phyloP scores from a whole-genome alignment of 2,797 vertebrate species.

The Chaunax sp. region DNA sequence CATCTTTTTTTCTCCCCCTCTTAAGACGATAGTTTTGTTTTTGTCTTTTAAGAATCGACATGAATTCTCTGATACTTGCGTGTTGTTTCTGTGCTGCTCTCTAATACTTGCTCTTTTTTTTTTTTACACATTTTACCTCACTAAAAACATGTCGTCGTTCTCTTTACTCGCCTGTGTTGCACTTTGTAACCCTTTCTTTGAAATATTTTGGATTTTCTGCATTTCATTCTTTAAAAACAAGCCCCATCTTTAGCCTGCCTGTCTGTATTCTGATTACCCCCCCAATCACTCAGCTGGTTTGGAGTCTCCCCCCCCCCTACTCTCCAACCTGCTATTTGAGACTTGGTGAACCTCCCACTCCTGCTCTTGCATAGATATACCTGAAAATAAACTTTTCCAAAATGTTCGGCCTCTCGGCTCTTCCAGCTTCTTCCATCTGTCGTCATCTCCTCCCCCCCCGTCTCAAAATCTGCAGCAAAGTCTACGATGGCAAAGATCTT shows the following conservation, averaged over 20 bases:
- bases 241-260: neutral
- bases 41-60: neutral
- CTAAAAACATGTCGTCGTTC: too few species aligned
- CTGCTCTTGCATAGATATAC: constrained; percentile 72
- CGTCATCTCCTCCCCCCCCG: neutral
- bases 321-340: constrained; percentile 62
- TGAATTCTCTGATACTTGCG: too few species aligned
- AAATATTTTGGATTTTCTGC: constrained; percentile 17
- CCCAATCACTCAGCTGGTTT: constrained; percentile 26
- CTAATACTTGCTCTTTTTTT: neutral
- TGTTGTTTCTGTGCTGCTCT: neutral
- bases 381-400: constrained; percentile 56
- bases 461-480: constrained; percentile 7
- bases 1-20: constrained; percentile 23
- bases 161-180: too few species aligned
- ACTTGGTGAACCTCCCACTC: constrained; percentile 46
- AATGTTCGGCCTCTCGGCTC: constrained; percentile 41
- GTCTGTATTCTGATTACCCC: neutral
- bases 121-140: neutral
- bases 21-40: neutral
- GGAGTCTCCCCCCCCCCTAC: constrained; percentile 21
- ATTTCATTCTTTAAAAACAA: constrained; percentile 2
- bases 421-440: constrained; percentile 16
- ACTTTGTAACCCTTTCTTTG: too few species aligned
- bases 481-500: constrained; percentile 14